Evolutionary conservation across 2,797 vertebrate genomes (phyloP).

Genomic region (Okamejei kenojei): DNA sequence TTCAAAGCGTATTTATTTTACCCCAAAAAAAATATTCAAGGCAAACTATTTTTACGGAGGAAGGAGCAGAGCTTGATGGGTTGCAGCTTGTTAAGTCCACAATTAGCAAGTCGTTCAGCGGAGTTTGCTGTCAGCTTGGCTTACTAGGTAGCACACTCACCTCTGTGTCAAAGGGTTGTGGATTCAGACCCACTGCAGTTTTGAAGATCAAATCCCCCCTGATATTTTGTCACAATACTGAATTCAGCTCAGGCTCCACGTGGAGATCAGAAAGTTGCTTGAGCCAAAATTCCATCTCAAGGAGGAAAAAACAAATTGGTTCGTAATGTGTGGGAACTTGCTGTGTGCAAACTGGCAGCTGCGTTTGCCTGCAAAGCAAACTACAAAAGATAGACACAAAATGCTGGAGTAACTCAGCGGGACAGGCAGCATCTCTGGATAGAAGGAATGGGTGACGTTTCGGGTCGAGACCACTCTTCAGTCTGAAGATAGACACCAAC

Average conservation of each 20-base stretch:
- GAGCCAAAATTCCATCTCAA: background rate
- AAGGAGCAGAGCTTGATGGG: background rate
- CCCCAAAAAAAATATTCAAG: background rate
- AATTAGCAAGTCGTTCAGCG: background rate
- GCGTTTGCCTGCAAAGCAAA: background rate
- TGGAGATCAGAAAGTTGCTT: background rate
- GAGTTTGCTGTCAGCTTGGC: slow-evolving; percentile 1
- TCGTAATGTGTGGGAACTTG: background rate
- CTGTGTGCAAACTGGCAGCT: background rate
- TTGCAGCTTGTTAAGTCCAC: background rate
- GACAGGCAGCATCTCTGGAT: too few relatives aligned
- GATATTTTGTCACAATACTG: background rate
- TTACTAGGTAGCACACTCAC: background rate
- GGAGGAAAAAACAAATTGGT: background rate
- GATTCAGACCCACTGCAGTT: background rate
- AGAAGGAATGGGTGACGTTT: background rate
- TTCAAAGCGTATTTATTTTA: too few relatives aligned
- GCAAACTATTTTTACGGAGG: background rate
- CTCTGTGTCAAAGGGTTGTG: slow-evolving; percentile 19
- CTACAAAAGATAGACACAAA: too few relatives aligned
- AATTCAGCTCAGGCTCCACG: background rate
- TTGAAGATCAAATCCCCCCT: background rate
- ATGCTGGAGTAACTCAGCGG: too few relatives aligned
- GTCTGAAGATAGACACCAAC: too few relatives aligned
- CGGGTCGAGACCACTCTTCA: too few relatives aligned